Conservation (phyloP, 2,888 invertebrate species). For the Mantis religiosa region DNA sequence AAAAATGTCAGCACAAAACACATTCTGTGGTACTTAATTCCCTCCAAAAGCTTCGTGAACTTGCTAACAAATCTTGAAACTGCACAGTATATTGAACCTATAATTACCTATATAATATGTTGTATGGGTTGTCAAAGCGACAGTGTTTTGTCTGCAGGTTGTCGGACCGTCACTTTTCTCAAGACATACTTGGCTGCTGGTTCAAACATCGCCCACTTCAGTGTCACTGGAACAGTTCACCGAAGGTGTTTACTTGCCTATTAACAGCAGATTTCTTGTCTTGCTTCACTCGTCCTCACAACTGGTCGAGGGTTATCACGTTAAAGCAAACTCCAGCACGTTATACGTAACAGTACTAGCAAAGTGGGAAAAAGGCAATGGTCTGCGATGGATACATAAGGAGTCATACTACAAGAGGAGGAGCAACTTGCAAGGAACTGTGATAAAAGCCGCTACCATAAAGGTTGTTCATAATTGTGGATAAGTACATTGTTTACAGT, state of each 20-base stretch:
- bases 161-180: background rate
- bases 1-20: too few species aligned
- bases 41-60: too few species aligned
- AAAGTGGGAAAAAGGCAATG: background rate
- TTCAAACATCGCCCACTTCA: background rate
- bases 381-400: background rate
- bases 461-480: background rate
- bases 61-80: too few species aligned
- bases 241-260: background rate
- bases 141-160: background rate
- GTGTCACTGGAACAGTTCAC: background rate
- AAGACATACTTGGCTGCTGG: background rate
- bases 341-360: background rate
- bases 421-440: background rate
- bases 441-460: background rate
- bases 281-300: background rate
- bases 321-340: background rate
- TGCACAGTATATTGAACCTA: too few species aligned
- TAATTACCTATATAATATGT: too few species aligned
- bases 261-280: background rate
- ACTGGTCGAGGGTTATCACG: background rate
- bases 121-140: background rate
- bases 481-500: too few species aligned
- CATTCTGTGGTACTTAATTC: too few species aligned
- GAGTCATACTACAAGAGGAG: background rate